Evolutionary conservation across 1,140 invertebrate species (phyloP), one percentile per base, ranked within the genome.

Genomic region (Oreohelix idahoensis): DNA sequence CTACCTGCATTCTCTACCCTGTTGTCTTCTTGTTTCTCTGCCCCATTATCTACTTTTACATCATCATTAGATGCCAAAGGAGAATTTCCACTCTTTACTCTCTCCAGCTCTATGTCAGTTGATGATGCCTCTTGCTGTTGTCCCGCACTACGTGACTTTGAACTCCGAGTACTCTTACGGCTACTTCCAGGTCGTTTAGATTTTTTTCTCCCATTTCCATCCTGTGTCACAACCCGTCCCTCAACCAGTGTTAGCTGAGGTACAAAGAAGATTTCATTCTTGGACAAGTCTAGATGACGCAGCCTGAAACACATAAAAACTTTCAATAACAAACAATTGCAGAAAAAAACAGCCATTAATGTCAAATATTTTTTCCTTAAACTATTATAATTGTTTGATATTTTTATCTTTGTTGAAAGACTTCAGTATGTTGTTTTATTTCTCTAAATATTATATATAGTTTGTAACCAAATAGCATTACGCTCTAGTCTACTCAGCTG

Each of bases 161-260:
- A 58, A 42, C 70, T 49, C 32, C 78, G 45, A 29, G 36, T 0
- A 36, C 73, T 80, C 35, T 39, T 75, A 5, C 39, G 71, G 39
- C 73, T 58, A 26, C 78, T 81, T 10, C 49, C 35, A 8, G 38
- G 23, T 45, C n/a, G 26, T 66, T 36, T 80, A 26, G 36, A 1
- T 26, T 17, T 42, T 45, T 81, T 77, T 4, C 63, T 51, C 36
- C 38, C 38, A 10, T 76, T 79, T 17, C 75, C 84, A 10, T 90
- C 88, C 45, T 89, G 87, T n/a, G 87, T 86, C 32, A 88, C 82
- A 36, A 90, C 83, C 38, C 87, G 86, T 11, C 90, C 90, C 70
- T 90, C 89, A 1, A 91, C 86, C 13, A 90, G 88, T 79, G 90
- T 89, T n/a, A 93, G 85, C 83, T 92, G 90, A 35, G 92, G 92